Percentiles rank a stretch among this genome's conserved stretches.
Evolutionary conservation across 2,113 vertebrate genomes (phyloP).

Genomic region (Terrapene triunguis): DNA sequence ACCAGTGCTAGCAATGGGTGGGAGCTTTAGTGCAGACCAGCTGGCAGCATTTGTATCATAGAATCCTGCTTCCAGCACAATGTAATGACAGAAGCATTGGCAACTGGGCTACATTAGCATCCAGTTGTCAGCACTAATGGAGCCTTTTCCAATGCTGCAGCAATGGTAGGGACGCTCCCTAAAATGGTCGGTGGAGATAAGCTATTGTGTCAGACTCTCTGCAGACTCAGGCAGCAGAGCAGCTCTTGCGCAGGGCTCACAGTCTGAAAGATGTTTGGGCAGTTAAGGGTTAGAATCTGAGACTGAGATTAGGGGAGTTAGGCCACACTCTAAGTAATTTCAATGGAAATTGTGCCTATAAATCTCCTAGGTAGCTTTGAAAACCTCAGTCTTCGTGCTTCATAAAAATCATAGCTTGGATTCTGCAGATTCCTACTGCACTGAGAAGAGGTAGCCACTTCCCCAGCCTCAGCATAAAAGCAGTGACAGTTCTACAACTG

Average conservation of each 20-base stretch:
- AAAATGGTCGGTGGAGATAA: neutral
- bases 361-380: neutral
- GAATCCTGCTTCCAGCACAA: neutral
- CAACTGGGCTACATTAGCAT: neutral
- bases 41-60: neutral
- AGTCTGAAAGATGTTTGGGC: neutral
- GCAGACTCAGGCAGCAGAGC: neutral
- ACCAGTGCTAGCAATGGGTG: neutral
- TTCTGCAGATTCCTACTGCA: neutral
- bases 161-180: neutral
- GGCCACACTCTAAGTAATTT: neutral
- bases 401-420: neutral
- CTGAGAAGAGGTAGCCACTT: neutral
- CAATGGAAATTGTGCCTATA: neutral
- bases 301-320: neutral
- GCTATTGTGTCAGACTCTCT: neutral
- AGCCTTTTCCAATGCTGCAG: neutral
- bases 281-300: neutral
- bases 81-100: neutral
- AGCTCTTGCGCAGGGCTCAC: neutral
- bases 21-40: neutral
- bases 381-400: neutral
- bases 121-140: neutral
- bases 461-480: neutral
- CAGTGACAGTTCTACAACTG: neutral